Evolutionary conservation across 2,888 invertebrate genomes (phyloP), one percentile per base, ranked within the genome.

Genomic region (Drosophila anomalipes): DNA sequence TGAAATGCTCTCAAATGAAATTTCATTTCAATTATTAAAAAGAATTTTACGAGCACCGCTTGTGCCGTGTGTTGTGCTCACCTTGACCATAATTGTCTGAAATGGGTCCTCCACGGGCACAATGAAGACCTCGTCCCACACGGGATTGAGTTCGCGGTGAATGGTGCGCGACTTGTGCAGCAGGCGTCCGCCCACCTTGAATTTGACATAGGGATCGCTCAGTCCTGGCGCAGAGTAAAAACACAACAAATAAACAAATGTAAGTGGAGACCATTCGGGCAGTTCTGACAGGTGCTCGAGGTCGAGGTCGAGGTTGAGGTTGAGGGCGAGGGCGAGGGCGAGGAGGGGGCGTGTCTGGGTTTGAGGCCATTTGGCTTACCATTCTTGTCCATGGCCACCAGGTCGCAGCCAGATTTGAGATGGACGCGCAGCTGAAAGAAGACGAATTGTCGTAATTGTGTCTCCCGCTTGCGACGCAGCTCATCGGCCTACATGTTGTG

Each of bases 141-240:
- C 95, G 0, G 99, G 99, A 94, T 99, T 99, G 73, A 99, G 95
- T 93, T 98, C 98, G 88, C 98, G 95, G 93, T 97, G 97, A 72
- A 99, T 97, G 66, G 97, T 99, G 92, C 97, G 96, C 83, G 98
- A 98, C 94, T 99, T 99, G 94, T 98, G 97, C 82, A 98, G 95
- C 82, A 98, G 94, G 75, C 97, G 95, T 41, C 97, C 97, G 16
- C 96, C 96, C 77, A 96, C 94, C 94, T 98, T 98, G 94, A 99
- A 98, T 95, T 99, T 99, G 66, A 99, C 98, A 94, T 99, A 99
- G 30, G 99, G 99, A 94, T 99, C 99, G 94, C 98, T 99, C 74
- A 98, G 97, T 85, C 99, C 99, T 98, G 87, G 30, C 60, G 71
- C 74, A 70, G 54, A 64, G 58, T 47, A 56, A 64, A 60, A 56